Evolutionary conservation across 2,113 vertebrate species (phyloP), one percentile per base, ranked within the genome.

Genomic region (Excalfactoria chinensis): DNA sequence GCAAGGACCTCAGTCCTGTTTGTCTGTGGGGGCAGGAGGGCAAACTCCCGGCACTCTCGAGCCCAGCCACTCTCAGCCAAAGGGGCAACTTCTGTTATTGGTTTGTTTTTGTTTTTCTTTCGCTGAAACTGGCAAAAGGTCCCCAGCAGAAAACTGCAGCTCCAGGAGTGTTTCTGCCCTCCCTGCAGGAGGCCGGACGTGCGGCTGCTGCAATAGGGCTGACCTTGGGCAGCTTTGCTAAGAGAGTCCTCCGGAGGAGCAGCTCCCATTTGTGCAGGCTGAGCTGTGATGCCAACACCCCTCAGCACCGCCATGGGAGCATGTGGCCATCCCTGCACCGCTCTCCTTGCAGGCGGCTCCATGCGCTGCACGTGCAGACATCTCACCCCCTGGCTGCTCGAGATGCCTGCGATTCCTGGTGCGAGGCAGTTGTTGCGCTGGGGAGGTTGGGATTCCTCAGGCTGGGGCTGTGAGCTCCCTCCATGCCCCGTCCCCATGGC

Each of bases 401-500:
- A 89, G 95, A 97, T 97, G 94, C 88, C 87, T 95, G 70, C 94
- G 95, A 88, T 97, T 96, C 97, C 59, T 96, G 96, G 95, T 70
- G 85, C 9, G 32, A 91, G 86, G 93, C 97, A 97, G 97, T 97
- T 98, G 97, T 96, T 14, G 56, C 79, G 75, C 84, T 67, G 96
- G 90, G 94, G 97, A 84, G 74, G 94, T 96, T 97, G 92, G 93
- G 94, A 98, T 98, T 97, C 96, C 94, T 91, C 9, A n/a, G 88
- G 77, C 20, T 1, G 4, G 86, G 95, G 86, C 82, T 69, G 75
- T 59, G 76, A 93, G 88, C 70, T 73, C 16, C 28, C 78, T 84
- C 81, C 3, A 3, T 91, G 1, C 23, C 64, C 55, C 76, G 40
- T 88, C 44, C 55, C 48, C 7, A 30, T 2, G 0, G 23, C n/a